A percentile compares a stretch with the other conserved stretches of the same genome.
Evolutionary conservation across 2,888 invertebrate species (phyloP).

Genomic region (Xestobium rufovillosum): DNA sequence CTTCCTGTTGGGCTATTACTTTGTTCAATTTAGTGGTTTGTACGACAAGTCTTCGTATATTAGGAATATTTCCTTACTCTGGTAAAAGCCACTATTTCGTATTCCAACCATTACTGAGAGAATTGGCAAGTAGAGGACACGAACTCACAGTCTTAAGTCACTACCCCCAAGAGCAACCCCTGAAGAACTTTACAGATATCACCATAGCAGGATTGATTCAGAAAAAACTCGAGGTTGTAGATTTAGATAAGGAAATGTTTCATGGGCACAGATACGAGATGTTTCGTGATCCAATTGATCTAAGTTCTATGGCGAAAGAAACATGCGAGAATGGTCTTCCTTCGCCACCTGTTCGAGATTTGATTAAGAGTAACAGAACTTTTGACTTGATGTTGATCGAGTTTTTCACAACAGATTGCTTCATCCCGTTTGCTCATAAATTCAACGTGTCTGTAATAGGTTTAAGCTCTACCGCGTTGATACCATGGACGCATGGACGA

Average conservation of each 20-base stretch:
- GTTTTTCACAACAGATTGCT: conserved; percentile 66
- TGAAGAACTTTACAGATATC: background rate
- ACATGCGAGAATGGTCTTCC: background rate
- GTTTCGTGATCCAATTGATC: background rate
- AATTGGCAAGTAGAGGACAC: conserved; percentile 56
- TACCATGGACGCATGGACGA: conserved; percentile 45
- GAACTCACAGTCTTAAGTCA: conserved; percentile 61
- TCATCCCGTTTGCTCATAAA: conserved; percentile 56
- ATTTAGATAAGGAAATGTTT: background rate
- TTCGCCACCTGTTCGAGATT: background rate
- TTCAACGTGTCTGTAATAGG: conserved; percentile 48
- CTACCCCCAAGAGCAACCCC: conserved; percentile 45
- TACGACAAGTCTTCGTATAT: conserved; percentile 43
- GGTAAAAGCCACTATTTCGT: conserved; percentile 67
- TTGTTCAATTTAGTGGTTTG: background rate
- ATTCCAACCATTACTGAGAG: conserved; percentile 53
- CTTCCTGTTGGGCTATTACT: too few species aligned
- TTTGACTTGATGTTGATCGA: conserved; percentile 65
- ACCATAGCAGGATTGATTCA: background rate
- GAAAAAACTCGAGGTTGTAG: background rate
- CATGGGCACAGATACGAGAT: background rate
- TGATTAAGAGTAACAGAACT: conserved; percentile 42
- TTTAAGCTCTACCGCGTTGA: conserved; percentile 45
- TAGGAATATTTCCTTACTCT: conserved; percentile 59
- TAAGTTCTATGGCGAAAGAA: background rate